Base-by-base conservation (phyloP, 1,140 invertebrate species). In the Cotesia chilonis region DNA sequence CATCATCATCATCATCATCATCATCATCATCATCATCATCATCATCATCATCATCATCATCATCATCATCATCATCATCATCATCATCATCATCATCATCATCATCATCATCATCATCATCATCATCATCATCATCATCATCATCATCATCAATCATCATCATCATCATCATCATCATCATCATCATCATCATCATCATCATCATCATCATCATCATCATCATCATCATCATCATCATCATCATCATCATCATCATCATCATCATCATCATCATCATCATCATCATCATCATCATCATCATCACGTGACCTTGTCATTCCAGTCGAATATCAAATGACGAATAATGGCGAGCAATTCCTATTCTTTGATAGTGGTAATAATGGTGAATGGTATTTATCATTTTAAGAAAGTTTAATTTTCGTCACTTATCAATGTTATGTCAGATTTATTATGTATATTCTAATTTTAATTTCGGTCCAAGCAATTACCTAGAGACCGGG, bases 1-100 rank as follows among this genome's bases (percentile, higher is more conserved):
- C 14, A 14, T 14, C n/a, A n/a, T 74, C 57, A 80, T 66, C 0
- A 57, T 69, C 37, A 10, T 60, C 59, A 47, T 20, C 14, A 14
- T 14, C 14, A 14, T 14, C 14, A 14, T 14, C 14, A 14, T 14
- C 14, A 14, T 14, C n/a, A n/a, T 74, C 57, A 80, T 66, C 0
- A 57, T 69, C 37, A 10, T 60, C 59, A 47, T 20, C 14, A 14
- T 14, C 14, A 14, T 14, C 14, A 14, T 14, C 14, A 14, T 14
- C 14, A 14, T 14, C n/a, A n/a, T 74, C 57, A 80, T 66, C 0
- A 57, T 69, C 37, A 10, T 60, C 59, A 47, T 20, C 14, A 14
- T 14, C 14, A 14, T 14, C 14, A 14, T 14, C 14, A 14, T 14
- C 14, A 14, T 14, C n/a, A n/a, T 74, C 57, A 80, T 66, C 0